Conservation (phyloP, 2,113 vertebrate genomes). For the Ciconia maguari region DNA sequence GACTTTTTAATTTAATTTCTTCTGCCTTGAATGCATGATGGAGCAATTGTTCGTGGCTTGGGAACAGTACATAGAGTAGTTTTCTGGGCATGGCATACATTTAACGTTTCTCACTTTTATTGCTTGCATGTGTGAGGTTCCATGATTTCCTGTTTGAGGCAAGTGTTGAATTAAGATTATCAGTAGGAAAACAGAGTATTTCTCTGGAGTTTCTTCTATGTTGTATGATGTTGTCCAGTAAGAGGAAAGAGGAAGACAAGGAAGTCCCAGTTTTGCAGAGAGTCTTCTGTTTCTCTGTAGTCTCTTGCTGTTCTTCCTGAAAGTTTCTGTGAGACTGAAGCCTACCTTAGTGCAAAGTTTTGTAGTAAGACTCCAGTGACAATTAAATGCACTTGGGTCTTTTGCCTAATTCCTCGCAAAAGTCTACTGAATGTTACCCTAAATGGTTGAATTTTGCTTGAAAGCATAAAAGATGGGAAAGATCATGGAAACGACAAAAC, state of each 20-base stretch:
- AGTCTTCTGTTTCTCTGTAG: not conserved
- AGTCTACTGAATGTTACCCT: not conserved
- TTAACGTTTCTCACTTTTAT: not conserved
- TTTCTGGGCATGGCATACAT: not conserved
- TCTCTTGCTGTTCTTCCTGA: not conserved
- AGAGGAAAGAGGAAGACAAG: not conserved
- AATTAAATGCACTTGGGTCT: not conserved
- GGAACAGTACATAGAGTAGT: not conserved
- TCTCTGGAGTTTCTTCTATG: not conserved
- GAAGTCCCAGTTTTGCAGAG: not conserved
- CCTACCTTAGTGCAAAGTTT: not conserved
- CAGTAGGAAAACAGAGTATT: not conserved
- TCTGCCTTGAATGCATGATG: not conserved
- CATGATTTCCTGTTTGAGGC: not conserved
- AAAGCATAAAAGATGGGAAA: not conserved
- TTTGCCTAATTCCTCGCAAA: not conserved
- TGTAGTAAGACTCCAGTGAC: not conserved
- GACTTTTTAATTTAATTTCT: slow-evolving; percentile 30
- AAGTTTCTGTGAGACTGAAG: not conserved
- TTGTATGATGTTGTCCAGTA: not conserved
- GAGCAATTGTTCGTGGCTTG: not conserved
- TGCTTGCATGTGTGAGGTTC: not conserved
- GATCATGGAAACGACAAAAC: not conserved
- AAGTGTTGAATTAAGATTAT: not conserved
- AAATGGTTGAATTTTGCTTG: not conserved